Evolutionary conservation across 2,113 vertebrate species (phyloP).

Genomic region (Tautogolabrus adspersus): DNA sequence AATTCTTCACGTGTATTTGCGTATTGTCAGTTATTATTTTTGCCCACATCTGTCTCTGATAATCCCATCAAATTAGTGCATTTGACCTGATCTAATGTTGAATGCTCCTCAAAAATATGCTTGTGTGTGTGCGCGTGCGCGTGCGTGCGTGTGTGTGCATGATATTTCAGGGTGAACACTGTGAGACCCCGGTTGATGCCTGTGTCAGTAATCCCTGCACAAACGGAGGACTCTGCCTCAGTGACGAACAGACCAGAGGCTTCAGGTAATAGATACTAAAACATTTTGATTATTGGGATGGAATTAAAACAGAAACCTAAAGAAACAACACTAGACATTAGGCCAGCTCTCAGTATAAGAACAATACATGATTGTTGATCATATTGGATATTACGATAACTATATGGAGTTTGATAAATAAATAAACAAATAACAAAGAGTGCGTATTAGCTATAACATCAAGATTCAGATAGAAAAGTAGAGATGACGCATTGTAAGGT

Average conservation of each 20-base stretch:
- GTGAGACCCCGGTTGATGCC: slow-evolving; percentile 86
- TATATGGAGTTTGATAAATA: too few species aligned
- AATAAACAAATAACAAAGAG: too few species aligned
- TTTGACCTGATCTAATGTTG: slow-evolving; percentile 12
- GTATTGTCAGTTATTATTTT: slow-evolving; percentile 34
- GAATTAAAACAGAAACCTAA: too few species aligned
- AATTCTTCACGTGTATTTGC: slow-evolving; percentile 13
- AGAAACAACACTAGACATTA: too few species aligned
- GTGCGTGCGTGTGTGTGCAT: slow-evolving; percentile 16
- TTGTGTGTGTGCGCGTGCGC: slow-evolving; percentile 35
- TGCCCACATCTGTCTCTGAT: slow-evolving; percentile 27
- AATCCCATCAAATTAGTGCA: slow-evolving; percentile 24
- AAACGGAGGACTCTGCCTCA: slow-evolving; percentile 89
- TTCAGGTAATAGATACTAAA: slow-evolving; percentile 85
- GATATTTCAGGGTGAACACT: slow-evolving; percentile 87
- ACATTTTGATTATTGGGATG: too few species aligned
- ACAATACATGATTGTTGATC: too few species aligned
- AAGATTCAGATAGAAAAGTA: too few species aligned
- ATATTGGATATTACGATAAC: too few species aligned
- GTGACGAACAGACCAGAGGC: slow-evolving; percentile 75
- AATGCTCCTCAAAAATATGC: neutral
- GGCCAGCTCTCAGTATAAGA: too few species aligned
- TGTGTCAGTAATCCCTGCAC: slow-evolving; percentile 91
- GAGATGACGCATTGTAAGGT: too few species aligned
- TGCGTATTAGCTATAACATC: too few species aligned